Percentiles rank a stretch among this genome's conserved stretches.
phyloP scores from a whole-genome alignment of 2,888 invertebrate species.

The Xestoiulus laeticollis region DNA sequence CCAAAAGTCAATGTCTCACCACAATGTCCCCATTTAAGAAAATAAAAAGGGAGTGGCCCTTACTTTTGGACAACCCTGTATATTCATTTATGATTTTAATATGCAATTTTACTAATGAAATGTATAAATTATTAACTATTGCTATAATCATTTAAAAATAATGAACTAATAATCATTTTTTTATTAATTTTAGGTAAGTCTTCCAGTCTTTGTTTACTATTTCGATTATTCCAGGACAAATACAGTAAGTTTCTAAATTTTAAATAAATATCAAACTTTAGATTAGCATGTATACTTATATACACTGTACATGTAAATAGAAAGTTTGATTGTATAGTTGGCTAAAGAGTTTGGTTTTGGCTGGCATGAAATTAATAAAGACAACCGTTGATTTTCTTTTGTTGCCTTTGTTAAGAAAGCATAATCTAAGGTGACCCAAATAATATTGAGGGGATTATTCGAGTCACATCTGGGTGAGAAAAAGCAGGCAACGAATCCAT shows the following conservation, averaged over 20 bases:
- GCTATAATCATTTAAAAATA: too few relatives aligned
- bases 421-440: conserved; percentile 21
- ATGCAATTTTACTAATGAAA: too few relatives aligned
- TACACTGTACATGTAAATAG: too few relatives aligned
- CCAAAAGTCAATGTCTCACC: too few relatives aligned
- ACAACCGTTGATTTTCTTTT: conserved; percentile 15
- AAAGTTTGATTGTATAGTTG: background rate
- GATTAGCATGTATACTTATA: too few relatives aligned
- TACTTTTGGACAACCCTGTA: too few relatives aligned
- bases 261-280: too few relatives aligned
- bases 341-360: background rate
- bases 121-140: too few relatives aligned
- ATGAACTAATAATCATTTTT: background rate
- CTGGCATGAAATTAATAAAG: background rate
- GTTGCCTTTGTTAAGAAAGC: background rate
- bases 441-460: conserved; percentile 23
- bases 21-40: too few relatives aligned
- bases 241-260: background rate
- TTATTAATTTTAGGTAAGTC: background rate
- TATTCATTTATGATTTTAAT: too few relatives aligned
- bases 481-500: background rate
- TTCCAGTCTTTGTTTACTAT: background rate
- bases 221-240: background rate
- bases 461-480: conserved; percentile 33
- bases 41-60: too few relatives aligned